These are phyloP conservation scores for Lagodon rhomboides DNA, from an alignment of 2,797 vertebrate species.

Conservation along the genomic window DNA sequence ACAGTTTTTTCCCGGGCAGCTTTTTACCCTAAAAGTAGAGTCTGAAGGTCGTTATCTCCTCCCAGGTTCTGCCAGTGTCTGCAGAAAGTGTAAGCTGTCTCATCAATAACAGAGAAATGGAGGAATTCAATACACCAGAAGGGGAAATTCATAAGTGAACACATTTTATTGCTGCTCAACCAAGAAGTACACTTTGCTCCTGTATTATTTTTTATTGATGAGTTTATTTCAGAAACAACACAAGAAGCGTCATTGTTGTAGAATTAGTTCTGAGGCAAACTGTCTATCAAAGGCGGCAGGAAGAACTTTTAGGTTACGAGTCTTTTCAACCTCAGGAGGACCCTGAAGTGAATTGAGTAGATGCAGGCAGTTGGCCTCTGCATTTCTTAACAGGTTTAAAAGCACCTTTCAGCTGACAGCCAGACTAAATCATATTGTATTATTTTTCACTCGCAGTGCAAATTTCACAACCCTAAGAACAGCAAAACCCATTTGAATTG, in stretches of 20 bases:
- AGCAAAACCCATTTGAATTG: background rate
- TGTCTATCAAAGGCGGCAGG: background rate
- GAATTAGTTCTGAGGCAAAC: background rate
- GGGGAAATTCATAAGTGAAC: constrained; percentile 36
- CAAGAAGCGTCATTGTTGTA: background rate
- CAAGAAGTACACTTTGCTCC: background rate
- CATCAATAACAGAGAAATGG: constrained; percentile 41
- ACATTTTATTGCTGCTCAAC: constrained; percentile 27
- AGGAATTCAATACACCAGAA: constrained; percentile 42
- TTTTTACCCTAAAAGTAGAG: constrained; percentile 27
- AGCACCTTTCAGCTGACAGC: background rate
- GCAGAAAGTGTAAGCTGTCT: constrained; percentile 61
- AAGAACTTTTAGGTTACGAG: background rate
- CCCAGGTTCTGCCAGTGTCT: constrained; percentile 55
- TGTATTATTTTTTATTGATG: constrained; percentile 39
- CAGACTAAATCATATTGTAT: background rate
- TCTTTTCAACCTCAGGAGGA: constrained; percentile 7
- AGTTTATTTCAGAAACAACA: constrained; percentile 31
- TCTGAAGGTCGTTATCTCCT: constrained; percentile 52
- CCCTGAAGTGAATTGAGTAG: background rate
- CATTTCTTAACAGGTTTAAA: constrained; percentile 11
- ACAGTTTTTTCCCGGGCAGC: background rate
- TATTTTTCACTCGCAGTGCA: background rate
- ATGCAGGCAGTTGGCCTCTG: background rate
- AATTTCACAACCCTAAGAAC: background rate